These are phyloP conservation scores for Agrochola lychnidis DNA, from an alignment of 2,888 invertebrate species.

Conservation along the genomic window DNA sequence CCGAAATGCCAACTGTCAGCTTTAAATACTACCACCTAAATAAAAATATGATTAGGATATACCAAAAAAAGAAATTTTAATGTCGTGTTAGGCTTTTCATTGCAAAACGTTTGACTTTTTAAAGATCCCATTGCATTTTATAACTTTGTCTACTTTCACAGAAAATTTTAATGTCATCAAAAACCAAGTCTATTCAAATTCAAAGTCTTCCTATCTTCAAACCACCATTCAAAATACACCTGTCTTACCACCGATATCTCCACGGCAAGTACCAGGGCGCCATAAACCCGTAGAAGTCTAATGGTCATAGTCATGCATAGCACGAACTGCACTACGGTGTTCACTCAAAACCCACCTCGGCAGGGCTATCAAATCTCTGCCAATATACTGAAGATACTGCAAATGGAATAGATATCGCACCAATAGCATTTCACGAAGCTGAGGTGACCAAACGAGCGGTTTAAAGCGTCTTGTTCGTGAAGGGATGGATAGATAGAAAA, in stretches of 20 bases:
- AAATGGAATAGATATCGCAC: conserved; percentile 82
- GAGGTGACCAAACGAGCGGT: conserved; percentile 52
- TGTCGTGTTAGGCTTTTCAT: not conserved
- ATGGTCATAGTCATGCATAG: conserved; percentile 47
- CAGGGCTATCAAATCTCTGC: conserved; percentile 75
- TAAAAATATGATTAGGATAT: too few species aligned
- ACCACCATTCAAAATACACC: conserved; percentile 5
- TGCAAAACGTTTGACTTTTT: too few species aligned
- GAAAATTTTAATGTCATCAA: not conserved
- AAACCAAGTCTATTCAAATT: not conserved
- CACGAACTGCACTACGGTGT: conserved; percentile 35
- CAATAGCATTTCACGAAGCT: conserved; percentile 64
- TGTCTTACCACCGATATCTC: not conserved
- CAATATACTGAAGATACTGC: conserved; percentile 82
- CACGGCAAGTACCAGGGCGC: conserved; percentile 24
- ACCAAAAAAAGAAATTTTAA: too few species aligned
- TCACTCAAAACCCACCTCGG: conserved; percentile 57
- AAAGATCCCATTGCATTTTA: not conserved
- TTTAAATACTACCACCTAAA: not conserved
- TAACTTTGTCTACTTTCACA: not conserved
- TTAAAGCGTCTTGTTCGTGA: conserved; percentile 1
- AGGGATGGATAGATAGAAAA: not conserved
- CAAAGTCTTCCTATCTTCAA: not conserved
- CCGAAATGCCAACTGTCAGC: not conserved
- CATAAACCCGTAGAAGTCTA: conserved; percentile 20